These are phyloP conservation scores for Kradibia gibbosae DNA, from an alignment of 1,140 invertebrate species.

Conservation along the genomic window DNA sequence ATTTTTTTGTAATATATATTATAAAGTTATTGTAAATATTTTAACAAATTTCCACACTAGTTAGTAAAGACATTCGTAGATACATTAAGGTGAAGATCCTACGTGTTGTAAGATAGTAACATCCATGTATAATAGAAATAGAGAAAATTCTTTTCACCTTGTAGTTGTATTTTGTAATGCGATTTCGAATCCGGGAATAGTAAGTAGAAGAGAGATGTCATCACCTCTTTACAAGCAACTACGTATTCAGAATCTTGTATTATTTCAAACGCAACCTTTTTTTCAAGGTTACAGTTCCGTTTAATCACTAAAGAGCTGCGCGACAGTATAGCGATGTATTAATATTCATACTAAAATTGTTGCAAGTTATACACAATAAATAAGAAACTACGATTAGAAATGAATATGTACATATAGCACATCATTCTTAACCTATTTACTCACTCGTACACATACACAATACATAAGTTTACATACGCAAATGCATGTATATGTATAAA, in stretches of 20 bases:
- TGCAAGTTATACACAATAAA: background rate
- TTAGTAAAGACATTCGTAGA: too few relatives aligned
- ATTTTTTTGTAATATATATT: too few relatives aligned
- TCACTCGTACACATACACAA: too few relatives aligned
- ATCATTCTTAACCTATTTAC: too few relatives aligned
- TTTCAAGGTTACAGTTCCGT: background rate
- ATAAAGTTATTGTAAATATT: too few relatives aligned
- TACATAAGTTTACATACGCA: too few relatives aligned
- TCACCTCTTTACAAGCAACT: background rate
- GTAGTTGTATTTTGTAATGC: background rate
- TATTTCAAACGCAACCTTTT: background rate
- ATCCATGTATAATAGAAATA: background rate
- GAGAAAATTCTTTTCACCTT: background rate
- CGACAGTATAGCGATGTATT: background rate
- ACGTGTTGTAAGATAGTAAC: too few relatives aligned
- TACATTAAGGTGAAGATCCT: too few relatives aligned
- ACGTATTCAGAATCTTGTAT: background rate
- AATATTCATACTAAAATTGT: background rate
- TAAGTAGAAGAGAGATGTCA: background rate
- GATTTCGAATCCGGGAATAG: background rate
- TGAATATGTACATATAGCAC: too few relatives aligned
- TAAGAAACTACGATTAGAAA: background rate
- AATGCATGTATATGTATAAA: too few relatives aligned
- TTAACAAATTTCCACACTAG: too few relatives aligned
- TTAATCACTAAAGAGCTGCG: background rate